Evolutionary conservation across 2,888 invertebrate genomes (phyloP).

Genomic region (Pimpla rufipes): DNA sequence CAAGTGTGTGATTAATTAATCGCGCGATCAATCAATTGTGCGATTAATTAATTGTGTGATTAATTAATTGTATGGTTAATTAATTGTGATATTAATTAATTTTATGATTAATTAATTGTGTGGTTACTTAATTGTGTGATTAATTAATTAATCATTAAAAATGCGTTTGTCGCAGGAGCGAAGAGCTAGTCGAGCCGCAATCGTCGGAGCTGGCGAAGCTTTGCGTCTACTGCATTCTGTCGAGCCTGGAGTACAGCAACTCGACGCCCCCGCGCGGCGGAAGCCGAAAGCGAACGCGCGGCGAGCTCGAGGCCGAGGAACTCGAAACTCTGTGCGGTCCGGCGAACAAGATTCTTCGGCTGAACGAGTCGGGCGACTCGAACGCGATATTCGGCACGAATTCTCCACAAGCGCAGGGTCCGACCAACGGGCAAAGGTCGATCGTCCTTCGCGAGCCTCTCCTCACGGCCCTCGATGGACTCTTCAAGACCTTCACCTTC

Average conservation of each 20-base stretch:
- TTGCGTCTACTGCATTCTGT: constrained; percentile 91
- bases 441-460: constrained; percentile 88
- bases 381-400: constrained; percentile 86
- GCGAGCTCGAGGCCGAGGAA: constrained; percentile 87
- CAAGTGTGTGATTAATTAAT: too few species aligned
- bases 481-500: constrained; percentile 91
- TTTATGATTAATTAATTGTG: too few species aligned
- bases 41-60: too few species aligned
- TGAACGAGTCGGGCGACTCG: constrained; percentile 89
- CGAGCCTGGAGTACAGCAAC: constrained; percentile 88
- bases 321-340: constrained; percentile 87
- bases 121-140: too few species aligned
- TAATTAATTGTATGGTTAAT: too few species aligned
- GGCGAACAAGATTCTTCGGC: constrained; percentile 88
- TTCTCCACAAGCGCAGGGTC: constrained; percentile 82
- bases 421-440: constrained; percentile 80
- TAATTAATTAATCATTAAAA: too few species aligned
- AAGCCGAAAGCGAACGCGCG: constrained; percentile 88
- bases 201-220: constrained; percentile 91
- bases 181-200: constrained; percentile 92
- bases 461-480: constrained; percentile 88
- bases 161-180: constrained; percentile 84
- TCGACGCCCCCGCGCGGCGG: constrained; percentile 85
- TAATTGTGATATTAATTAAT: too few species aligned
- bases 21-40: too few species aligned